Evolutionary conservation across 2,888 invertebrate species (phyloP), one percentile per base, ranked within the genome.

Genomic region (Masnerella sp.): DNA sequence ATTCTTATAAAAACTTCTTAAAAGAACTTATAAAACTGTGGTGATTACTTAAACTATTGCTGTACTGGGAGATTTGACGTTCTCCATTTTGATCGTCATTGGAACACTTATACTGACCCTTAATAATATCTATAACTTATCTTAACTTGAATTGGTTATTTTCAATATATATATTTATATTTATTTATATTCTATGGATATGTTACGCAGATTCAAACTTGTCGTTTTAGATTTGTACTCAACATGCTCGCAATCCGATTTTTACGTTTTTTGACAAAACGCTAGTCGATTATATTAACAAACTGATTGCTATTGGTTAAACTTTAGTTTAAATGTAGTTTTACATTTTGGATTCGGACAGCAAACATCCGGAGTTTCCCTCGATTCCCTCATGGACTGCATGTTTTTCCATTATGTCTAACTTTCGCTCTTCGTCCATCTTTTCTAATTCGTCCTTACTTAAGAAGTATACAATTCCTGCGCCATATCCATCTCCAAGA

Each of bases 401-500:
- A 5, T 82, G 82, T 36, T 71, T 77, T 69, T 86, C 84, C 8
- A 83, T 65, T 2, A 40, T 58, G 7, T 84, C 84, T 2, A 84
- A 65, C 64, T 82, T 84, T 43, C 83, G 79, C 5, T 81, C 81
- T 11, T 77, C 80, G 49, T 86, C 86, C 81, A 85, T 82, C 62
- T 81, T 79, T 1, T 88, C 87, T 45, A 92, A 82, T 78, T 92
- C 92, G 5, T 88, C 86, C 81, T 89, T 88, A 79, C 91, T 91
- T 72, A 92, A 84, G 80, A 92, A 90, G 80, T 91, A 89, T 15
- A 94, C 93, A 74, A 94, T 92, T 1, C 92, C 94, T 5, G 93
- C 93, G 2, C 94, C 94, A 74, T 92, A 90, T 4, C 92, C 91
- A 85, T 94, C 94, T 17, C 94, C 94, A 80, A 93, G 89, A 9